These are phyloP conservation scores for Mechanitis messenoides DNA, from an alignment of 2,888 invertebrate species.

Conservation along the genomic window DNA sequence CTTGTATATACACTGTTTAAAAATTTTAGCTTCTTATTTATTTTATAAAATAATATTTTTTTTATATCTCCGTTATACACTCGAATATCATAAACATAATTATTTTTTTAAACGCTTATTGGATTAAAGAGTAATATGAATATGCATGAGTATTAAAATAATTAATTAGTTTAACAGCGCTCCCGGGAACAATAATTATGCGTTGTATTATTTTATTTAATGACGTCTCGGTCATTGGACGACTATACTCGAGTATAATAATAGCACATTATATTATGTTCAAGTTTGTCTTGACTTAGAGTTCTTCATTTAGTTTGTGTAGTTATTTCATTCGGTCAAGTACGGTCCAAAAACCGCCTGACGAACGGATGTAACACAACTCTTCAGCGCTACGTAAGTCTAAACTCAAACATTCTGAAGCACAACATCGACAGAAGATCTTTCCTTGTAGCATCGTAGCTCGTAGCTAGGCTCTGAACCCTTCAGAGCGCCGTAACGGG, in stretches of 20 bases:
- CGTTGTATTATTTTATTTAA: neutral
- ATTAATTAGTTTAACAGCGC: conserved; percentile 3
- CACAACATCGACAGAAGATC: too few species aligned
- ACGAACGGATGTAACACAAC: too few species aligned
- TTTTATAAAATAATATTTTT: neutral
- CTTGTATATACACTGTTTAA: neutral
- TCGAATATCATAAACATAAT: neutral
- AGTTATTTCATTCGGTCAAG: neutral
- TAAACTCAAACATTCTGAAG: neutral
- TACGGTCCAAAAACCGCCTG: neutral
- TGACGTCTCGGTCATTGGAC: neutral
- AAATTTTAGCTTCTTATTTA: neutral
- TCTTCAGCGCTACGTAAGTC: neutral
- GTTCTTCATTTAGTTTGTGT: neutral
- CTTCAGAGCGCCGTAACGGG: conserved; percentile 23
- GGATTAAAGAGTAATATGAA: neutral
- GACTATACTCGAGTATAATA: neutral
- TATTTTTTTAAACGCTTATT: neutral
- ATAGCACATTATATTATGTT: neutral
- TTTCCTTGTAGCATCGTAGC: conserved; percentile 1
- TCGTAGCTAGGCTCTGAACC: conserved; percentile 17
- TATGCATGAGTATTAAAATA: conserved; percentile 3
- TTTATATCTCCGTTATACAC: neutral
- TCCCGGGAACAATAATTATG: conserved; percentile 2
- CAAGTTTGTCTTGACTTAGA: neutral